Percentiles rank a stretch among this genome's conserved stretches.
phyloP scores from a whole-genome alignment of 2,797 vertebrate genomes.

The Leptoclinus maculatus region DNA sequence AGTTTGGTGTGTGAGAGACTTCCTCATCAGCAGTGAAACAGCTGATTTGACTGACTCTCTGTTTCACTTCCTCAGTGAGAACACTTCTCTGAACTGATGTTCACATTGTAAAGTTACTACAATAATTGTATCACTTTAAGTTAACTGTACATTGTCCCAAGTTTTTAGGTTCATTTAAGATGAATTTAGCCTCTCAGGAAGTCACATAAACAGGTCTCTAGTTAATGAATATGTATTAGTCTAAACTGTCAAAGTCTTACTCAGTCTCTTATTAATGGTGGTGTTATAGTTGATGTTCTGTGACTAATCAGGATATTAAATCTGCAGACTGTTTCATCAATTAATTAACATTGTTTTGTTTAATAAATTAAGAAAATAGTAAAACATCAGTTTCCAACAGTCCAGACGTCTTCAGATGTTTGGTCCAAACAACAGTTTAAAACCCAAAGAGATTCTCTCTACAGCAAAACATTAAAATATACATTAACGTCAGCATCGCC shows the following conservation, averaged over 20 bases:
- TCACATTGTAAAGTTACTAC: no score
- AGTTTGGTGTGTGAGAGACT: not conserved
- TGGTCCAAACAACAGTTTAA: not conserved
- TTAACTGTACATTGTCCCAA: not conserved
- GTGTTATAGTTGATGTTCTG: not conserved
- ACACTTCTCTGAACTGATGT: not conserved
- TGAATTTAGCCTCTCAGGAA: not conserved
- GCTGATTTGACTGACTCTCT: not conserved
- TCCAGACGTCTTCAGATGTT: not conserved
- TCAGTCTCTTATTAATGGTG: not conserved
- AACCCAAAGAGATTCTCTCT: not conserved
- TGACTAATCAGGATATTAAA: not conserved
- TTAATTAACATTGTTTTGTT: not conserved
- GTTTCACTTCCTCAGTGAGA: constrained; percentile 38
- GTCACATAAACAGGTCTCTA: not conserved
- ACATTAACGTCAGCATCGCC: not conserved
- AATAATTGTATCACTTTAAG: no score
- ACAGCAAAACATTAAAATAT: not conserved
- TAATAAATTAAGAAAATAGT: not conserved
- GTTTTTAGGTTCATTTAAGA: not conserved
- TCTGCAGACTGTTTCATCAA: not conserved
- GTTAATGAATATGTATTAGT: not conserved
- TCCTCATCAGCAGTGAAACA: not conserved
- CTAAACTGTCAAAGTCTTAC: not conserved
- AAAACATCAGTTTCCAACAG: not conserved